These are phyloP conservation scores for Siderastrea siderea DNA, from an alignment of 92 coral and sea anemone genomes.

Conservation along the genomic window DNA sequence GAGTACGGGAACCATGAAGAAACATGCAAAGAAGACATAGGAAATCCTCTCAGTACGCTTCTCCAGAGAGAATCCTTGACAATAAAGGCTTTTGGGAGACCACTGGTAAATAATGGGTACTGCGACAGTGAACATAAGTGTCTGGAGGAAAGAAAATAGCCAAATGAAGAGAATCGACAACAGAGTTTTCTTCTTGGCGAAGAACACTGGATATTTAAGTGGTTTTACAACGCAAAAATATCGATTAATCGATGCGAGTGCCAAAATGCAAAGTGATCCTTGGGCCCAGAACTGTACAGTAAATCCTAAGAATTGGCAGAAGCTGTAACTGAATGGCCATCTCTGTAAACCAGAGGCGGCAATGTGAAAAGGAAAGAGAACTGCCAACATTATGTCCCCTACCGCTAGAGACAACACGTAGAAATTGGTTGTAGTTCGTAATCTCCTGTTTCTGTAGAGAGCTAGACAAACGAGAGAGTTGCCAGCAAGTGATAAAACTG, in stretches of 20 bases:
- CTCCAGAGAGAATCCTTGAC: neutral
- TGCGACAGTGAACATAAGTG: neutral
- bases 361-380: neutral
- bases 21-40: neutral
- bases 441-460: neutral
- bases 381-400: neutral
- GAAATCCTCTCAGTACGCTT: neutral
- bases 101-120: neutral
- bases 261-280: neutral
- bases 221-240: constrained; percentile 1
- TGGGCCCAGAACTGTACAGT: neutral
- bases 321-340: neutral
- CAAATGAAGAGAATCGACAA: neutral
- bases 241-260: neutral
- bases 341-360: neutral
- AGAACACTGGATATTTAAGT: neutral
- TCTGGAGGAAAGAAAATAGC: neutral
- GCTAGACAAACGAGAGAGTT: neutral
- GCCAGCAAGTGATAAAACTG: neutral
- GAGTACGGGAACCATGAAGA: neutral
- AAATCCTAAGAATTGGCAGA: neutral
- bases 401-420: neutral
- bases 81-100: too few relatives aligned
- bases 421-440: neutral
- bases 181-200: neutral